Base-by-base conservation (phyloP, 1,140 invertebrate genomes). In the Bombus polaris region DNA sequence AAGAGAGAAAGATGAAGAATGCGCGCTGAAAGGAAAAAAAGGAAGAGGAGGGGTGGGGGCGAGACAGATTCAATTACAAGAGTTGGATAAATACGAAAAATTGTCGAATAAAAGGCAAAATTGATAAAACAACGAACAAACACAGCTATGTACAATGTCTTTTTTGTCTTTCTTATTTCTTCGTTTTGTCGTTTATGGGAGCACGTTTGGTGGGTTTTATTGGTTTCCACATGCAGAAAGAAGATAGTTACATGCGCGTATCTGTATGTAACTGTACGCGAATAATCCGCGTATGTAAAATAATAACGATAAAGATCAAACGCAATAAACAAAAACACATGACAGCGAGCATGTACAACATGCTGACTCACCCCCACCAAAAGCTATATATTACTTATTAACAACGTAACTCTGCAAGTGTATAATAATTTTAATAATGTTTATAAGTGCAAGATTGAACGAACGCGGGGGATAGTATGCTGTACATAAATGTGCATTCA, bases 391-490 rank as follows among this genome's bases (percentile, higher is more conserved):
- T 80, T 80, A 87, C 72, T 81, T 86, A 91, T 88, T 91, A 92
- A 89, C 92, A 83, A 91, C 88, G 86, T 91, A 93, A 92, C 91
- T 91, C 92, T 92, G 88, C 94, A 91, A 92, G 92, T 94, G 93
- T 95, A 94, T 95, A 94, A 94, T 94, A 94, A 94, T 95, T 95
- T 95, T 95, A 95, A 94, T 94, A 95, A 94, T 93, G 92, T 95
- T 95, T 95, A 95, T 95, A 95, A 95, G 91, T 87, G 82, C 75
- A 81, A 86, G 75, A 84, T 83, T 85, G 89, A 80, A 87, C 82
- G 81, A 85, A 72, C 39, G 42, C 87, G 87, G 84, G 77, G 80
- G 70, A 92, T 89, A 86, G 90, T 93, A 93, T 92, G 92, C 84
- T 94, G 93, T 93, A 94, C 91, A 95, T 95, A 95, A 92, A 89